These are phyloP conservation scores for Geophilus truncorum DNA, from an alignment of 2,888 invertebrate genomes.

Conservation along the genomic window DNA sequence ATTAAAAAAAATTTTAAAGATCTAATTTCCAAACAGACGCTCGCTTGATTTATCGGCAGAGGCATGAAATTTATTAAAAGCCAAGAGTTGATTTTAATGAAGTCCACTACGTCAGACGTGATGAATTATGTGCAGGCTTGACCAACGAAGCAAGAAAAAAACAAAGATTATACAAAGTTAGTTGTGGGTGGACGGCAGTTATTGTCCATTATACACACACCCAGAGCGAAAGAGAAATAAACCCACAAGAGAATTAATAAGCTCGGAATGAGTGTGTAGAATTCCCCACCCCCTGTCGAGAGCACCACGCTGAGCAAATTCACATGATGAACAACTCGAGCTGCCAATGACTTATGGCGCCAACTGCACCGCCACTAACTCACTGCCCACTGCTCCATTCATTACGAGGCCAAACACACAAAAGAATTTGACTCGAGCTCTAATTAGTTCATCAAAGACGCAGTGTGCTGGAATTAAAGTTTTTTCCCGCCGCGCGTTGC, in stretches of 20 bases:
- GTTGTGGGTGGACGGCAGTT: conserved; percentile 5
- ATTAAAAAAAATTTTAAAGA: not conserved
- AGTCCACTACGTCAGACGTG: not conserved
- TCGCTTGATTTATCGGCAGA: not conserved
- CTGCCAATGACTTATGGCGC: conserved; percentile 27
- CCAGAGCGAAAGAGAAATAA: conserved; percentile 12
- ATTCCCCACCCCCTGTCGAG: conserved; percentile 25
- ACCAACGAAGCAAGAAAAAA: not conserved
- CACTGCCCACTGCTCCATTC: conserved; percentile 24
- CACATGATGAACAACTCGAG: conserved; percentile 27
- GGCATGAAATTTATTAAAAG: not conserved
- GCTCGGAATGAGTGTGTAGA: conserved; percentile 13
- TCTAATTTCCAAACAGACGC: not conserved
- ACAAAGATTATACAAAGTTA: not conserved
- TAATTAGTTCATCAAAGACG: conserved; percentile 32
- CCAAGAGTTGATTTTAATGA: not conserved
- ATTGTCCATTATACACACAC: conserved; percentile 15
- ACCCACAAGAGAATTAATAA: conserved; percentile 27
- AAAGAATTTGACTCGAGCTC: not conserved
- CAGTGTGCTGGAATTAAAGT: not conserved
- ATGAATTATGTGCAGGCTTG: not conserved
- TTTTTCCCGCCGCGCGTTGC: not conserved
- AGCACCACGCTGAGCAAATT: conserved; percentile 4
- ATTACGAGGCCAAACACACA: not conserved
- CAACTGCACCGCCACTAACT: conserved; percentile 23